A percentile compares a stretch with the other conserved stretches of the same genome.
Conservation (phyloP, 2,797 vertebrate genomes). For the Serranus cabrilla region DNA sequence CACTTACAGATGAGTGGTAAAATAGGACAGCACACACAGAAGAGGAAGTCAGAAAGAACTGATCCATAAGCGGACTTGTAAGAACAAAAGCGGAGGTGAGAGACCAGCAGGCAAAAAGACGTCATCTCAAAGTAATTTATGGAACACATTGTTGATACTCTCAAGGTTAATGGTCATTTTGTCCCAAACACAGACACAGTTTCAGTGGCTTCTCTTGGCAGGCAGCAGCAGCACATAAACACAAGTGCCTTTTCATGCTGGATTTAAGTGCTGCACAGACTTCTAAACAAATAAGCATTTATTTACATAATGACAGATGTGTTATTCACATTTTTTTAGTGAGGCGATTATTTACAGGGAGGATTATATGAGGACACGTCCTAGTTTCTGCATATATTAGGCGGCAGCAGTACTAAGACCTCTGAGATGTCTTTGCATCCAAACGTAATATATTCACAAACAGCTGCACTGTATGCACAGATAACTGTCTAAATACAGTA, state of each 20-base stretch:
- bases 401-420: background rate
- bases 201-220: constrained; percentile 30
- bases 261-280: background rate
- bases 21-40: constrained; percentile 28
- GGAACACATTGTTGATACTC: constrained; percentile 20
- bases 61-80: constrained; percentile 4
- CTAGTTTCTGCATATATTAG: background rate
- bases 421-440: background rate
- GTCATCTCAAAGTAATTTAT: constrained; percentile 18
- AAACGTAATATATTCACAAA: background rate
- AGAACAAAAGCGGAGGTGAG: background rate
- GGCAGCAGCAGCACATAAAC: constrained; percentile 9
- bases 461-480: background rate
- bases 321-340: background rate
- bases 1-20: constrained; percentile 27
- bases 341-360: background rate
- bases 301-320: background rate
- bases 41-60: constrained; percentile 29
- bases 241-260: background rate
- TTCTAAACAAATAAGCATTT: constrained; percentile 4
- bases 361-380: background rate
- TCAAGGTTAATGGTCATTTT: constrained; percentile 39
- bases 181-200: constrained; percentile 19
- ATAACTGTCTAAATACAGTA: background rate
- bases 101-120: background rate